phyloP scores from a whole-genome alignment of 1,140 invertebrate genomes.

The Drosophila nikananu region DNA sequence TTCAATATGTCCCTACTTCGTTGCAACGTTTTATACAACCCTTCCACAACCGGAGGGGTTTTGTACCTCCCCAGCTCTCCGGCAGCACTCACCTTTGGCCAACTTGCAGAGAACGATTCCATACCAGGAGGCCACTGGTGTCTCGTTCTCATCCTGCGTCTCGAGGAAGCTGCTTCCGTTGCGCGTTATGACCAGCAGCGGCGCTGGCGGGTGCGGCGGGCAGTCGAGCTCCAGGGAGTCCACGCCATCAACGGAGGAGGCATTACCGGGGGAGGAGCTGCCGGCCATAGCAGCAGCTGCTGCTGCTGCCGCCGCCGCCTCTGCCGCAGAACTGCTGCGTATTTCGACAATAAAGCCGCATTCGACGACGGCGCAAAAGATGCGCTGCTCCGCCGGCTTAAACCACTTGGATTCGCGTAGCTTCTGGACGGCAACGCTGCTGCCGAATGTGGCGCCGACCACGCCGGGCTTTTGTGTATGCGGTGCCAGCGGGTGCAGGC shows the following conservation, averaged over 20 bases:
- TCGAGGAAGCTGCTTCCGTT: conserved; percentile 76
- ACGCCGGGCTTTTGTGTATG: conserved; percentile 52
- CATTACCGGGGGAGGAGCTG: conserved; percentile 40
- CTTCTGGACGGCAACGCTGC: conserved; percentile 89
- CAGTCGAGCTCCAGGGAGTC: conserved; percentile 66
- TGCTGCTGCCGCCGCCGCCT: conserved; percentile 57
- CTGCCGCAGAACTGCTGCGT: conserved; percentile 84
- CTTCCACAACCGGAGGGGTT: background rate
- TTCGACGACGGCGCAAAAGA: conserved; percentile 89
- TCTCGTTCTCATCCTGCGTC: conserved; percentile 81
- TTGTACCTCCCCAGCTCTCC: background rate
- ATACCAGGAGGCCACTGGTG: conserved; percentile 85
- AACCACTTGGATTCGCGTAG: conserved; percentile 90
- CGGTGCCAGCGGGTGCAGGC: conserved; percentile 53
- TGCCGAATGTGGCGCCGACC: conserved; percentile 86
- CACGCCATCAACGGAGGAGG: conserved; percentile 32
- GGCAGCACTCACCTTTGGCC: conserved; percentile 87
- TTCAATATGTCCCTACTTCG: too few relatives aligned
- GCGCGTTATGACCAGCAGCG: conserved; percentile 63
- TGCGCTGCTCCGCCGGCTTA: conserved; percentile 88
- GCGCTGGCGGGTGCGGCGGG: conserved; percentile 42
- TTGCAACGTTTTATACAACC: too few relatives aligned
- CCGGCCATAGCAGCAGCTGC: conserved; percentile 59
- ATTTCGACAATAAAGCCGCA: conserved; percentile 89
- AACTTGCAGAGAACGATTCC: conserved; percentile 89